phyloP scores from a whole-genome alignment of 2,113 vertebrate species.

The Erinaceus europaeus region DNA sequence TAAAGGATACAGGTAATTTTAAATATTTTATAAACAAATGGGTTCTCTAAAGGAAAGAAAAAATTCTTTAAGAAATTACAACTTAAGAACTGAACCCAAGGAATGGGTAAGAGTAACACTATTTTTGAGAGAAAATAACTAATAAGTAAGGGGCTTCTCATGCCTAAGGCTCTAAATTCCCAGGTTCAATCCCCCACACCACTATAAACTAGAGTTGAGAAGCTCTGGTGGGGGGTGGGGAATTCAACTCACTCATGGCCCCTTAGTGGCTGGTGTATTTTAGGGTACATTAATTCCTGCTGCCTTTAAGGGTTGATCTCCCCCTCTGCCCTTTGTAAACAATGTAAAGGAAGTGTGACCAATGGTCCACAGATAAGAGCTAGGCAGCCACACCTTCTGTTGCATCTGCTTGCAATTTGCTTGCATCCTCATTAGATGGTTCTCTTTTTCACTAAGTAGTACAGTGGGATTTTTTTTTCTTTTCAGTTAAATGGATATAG shows the following conservation, averaged over 20 bases:
- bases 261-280: neutral
- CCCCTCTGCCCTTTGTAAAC: neutral
- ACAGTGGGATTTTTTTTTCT: slow-evolving; percentile 45
- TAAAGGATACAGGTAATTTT: neutral
- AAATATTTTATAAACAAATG: neutral
- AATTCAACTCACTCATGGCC: no score
- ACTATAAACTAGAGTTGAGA: no score
- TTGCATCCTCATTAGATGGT: slow-evolving; percentile 49
- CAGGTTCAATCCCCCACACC: no score
- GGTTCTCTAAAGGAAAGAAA: neutral
- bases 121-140: no score
- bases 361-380: neutral
- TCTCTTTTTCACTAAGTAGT: slow-evolving; percentile 62
- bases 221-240: no score
- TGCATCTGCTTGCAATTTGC: slow-evolving; percentile 43
- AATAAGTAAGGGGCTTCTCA: no score
- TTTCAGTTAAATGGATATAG: slow-evolving; percentile 57
- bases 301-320: neutral
- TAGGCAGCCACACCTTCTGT: neutral
- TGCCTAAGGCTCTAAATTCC: no score
- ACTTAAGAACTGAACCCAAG: neutral
- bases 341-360: neutral
- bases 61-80: neutral
- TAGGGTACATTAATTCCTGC: neutral
- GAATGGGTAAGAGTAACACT: no score